Percentiles rank a stretch among this genome's conserved stretches.
Conservation (phyloP, 2,113 vertebrate species). For the Ascaphus truei region DNA sequence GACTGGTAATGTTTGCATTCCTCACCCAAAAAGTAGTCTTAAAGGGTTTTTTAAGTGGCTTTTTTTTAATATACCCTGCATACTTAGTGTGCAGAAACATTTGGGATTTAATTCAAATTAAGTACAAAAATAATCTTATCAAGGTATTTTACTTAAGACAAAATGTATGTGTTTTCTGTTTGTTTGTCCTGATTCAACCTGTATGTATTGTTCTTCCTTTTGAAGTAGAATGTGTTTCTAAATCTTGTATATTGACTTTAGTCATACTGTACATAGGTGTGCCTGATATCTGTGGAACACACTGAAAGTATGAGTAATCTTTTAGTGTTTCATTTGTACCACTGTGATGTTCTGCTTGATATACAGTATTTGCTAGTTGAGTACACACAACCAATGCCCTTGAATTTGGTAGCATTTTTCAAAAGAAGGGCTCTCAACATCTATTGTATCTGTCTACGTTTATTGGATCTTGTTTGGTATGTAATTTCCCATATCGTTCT, state of each 20-base stretch:
- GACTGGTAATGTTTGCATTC: too few relatives aligned
- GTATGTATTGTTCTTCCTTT: neutral
- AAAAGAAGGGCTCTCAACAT: too few relatives aligned
- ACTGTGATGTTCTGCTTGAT: neutral
- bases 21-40: too few relatives aligned
- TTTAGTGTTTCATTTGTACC: neutral
- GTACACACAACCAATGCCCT: too few relatives aligned
- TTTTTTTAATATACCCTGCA: too few relatives aligned
- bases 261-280: constrained; percentile 18
- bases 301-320: neutral
- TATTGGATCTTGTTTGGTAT: neutral
- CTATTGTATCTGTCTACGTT: neutral
- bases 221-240: neutral
- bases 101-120: too few relatives aligned
- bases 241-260: constrained; percentile 9
- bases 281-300: neutral
- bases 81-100: too few relatives aligned
- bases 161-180: neutral
- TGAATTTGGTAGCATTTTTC: too few relatives aligned
- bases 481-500: too few relatives aligned
- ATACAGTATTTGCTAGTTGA: too few relatives aligned
- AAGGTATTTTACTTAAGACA: constrained; percentile 1
- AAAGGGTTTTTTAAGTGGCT: too few relatives aligned
- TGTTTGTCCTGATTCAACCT: constrained; percentile 10
- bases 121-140: too few relatives aligned